Percentiles rank a stretch among this genome's conserved stretches.
Evolutionary conservation across 1,140 invertebrate genomes (phyloP).

Genomic region (Saxidomus purpurata): DNA sequence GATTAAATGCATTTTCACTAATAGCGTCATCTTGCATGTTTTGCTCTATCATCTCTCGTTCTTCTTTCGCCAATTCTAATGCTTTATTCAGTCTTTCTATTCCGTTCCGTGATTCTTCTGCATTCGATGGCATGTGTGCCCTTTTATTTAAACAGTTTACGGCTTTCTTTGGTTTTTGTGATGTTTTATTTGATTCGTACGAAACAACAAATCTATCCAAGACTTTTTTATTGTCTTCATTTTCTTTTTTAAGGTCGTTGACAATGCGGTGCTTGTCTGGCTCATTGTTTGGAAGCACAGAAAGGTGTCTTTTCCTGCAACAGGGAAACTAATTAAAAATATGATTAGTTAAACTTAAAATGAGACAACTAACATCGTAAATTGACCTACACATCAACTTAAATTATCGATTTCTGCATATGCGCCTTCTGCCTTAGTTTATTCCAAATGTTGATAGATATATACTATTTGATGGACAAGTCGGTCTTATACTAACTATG

Average conservation of each 20-base stretch:
- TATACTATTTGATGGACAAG: too few species aligned
- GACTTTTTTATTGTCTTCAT: neutral
- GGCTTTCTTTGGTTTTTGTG: neutral
- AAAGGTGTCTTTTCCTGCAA: neutral
- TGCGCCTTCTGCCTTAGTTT: too few species aligned
- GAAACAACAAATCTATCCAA: slow-evolving; percentile 3
- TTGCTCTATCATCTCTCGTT: neutral
- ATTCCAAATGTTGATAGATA: too few species aligned
- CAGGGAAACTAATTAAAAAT: neutral
- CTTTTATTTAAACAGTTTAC: neutral
- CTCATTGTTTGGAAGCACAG: neutral
- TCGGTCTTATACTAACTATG: too few species aligned
- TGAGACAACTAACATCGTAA: too few species aligned
- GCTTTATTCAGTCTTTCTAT: neutral
- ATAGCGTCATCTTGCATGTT: neutral
- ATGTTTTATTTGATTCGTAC: neutral
- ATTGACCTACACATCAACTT: too few species aligned
- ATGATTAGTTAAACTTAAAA: too few species aligned
- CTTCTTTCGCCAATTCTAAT: neutral
- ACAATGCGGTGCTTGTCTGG: neutral
- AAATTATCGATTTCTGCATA: too few species aligned
- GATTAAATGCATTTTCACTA: slow-evolving; percentile 16
- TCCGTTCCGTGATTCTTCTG: neutral
- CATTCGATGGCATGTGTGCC: neutral
- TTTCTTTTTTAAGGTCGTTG: slow-evolving; percentile 22